Evolutionary conservation across 1,140 invertebrate genomes (phyloP), one percentile per base, ranked within the genome.

Genomic region (Orius insidiosus): DNA sequence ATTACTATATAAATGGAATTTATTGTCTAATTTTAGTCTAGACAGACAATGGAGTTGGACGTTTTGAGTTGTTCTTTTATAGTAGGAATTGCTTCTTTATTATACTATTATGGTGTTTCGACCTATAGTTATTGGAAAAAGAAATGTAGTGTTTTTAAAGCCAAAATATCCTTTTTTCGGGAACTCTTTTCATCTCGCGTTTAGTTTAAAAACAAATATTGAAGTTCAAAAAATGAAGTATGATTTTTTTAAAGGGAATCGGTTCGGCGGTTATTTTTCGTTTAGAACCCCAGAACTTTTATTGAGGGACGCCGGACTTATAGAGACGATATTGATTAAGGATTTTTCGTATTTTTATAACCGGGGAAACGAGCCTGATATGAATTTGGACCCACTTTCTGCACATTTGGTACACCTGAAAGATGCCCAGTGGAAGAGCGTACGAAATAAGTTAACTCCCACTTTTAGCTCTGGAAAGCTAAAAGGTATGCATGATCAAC

Each of bases 391-490:
- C 45, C 1, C 14, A 40, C n/a, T 35, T 14, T 1, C 0, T 18
- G 38, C 35, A 41, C 9, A 45, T 37, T 43, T 53, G 14, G 45
- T 49, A 13, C 13, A 33, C 14, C 31, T 45, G 15, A 14, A 33
- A 24, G 65, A 64, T 2, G 60, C 65, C 24, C 55, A 58, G 33
- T 76, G 75, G 75, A 70, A 67, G 55, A 56, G 66, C 2, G 49
- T 73, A 3, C 57, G 75, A 24, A 56, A 61, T 11, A 72, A 74
- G 43, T 56, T 75, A 35, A 69, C 68, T 8, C 72, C 73, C 5
- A 63, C 69, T 5, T 78, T 76, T 55, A 69, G 71, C 1, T 59
- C 66, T 2, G 59, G 64, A 3, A 75, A 75, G 59, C 64, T 78
- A 46, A 71, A 66, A 56, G 61, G 62, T 15, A 75, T 75, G 66